Percentiles rank a stretch among this genome's conserved stretches.
Conservation (phyloP, 2,797 vertebrate species). For the Dryobates pubescens region DNA sequence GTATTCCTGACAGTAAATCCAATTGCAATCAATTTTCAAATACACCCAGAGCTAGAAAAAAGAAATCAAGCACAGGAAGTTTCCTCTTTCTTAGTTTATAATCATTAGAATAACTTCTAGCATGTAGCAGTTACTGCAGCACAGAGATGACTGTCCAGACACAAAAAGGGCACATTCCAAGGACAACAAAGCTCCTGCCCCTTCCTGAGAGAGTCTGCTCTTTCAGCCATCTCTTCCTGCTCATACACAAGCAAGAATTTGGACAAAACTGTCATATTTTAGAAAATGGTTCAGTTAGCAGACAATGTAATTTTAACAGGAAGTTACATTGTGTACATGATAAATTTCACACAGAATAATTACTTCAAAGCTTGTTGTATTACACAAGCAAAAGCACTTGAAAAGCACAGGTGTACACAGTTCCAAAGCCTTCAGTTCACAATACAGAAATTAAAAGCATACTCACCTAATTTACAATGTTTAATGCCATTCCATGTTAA, state of each 20-base stretch:
- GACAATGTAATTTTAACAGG: neutral
- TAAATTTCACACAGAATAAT: neutral
- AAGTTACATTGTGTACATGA: neutral
- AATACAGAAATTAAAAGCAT: neutral
- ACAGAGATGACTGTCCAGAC: neutral
- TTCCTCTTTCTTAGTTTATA: neutral
- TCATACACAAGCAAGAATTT: neutral
- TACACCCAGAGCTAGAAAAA: neutral
- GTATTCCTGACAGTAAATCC: neutral
- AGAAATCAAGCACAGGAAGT: neutral
- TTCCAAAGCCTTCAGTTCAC: neutral
- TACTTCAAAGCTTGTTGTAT: neutral
- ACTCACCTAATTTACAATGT: neutral
- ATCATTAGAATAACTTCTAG: neutral
- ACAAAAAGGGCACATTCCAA: neutral
- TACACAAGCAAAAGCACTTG: neutral
- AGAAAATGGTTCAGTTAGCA: neutral
- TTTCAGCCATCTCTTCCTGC: neutral
- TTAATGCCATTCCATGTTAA: neutral
- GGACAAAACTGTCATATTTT: neutral
- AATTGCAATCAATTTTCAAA: neutral
- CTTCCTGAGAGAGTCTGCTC: rapidly evolving
- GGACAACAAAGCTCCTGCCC: neutral
- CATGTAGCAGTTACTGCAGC: neutral
- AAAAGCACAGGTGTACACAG: neutral